A percentile compares a stretch with the other conserved stretches of the same genome.
Conservation (phyloP, 2,113 vertebrate genomes). For the Gambusia holbrooki region DNA sequence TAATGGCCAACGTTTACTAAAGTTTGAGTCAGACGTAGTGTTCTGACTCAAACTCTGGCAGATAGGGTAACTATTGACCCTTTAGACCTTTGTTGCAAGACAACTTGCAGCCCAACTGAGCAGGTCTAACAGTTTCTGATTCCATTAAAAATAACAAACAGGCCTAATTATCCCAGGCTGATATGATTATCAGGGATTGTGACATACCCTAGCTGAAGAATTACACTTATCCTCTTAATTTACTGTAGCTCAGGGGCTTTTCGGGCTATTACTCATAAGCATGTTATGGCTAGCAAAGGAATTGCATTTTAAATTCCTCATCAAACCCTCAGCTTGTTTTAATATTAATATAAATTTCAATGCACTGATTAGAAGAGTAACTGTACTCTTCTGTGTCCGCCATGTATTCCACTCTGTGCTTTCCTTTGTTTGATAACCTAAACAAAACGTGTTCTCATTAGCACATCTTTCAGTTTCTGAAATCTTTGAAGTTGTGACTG, state of each 20-base stretch:
- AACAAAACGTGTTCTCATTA: background rate
- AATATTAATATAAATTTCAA: background rate
- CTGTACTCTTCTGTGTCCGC: background rate
- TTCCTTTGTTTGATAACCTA: background rate
- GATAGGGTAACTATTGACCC: background rate
- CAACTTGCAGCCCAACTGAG: background rate
- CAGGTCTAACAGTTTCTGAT: background rate
- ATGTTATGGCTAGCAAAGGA: background rate
- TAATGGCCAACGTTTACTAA: background rate
- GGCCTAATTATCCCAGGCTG: background rate
- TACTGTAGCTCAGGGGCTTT: background rate
- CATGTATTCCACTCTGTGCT: background rate
- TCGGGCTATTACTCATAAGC: background rate
- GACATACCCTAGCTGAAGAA: background rate
- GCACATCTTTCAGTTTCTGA: background rate
- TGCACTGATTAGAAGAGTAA: background rate
- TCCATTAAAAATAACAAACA: background rate
- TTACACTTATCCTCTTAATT: background rate
- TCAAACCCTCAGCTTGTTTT: background rate
- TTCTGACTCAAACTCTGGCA: background rate
- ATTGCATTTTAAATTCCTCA: background rate
- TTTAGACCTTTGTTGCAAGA: background rate
- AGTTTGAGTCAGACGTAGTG: background rate
- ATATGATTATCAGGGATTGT: background rate
- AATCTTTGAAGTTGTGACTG: background rate